phyloP scores from a whole-genome alignment of 2,888 invertebrate genomes.

The Aphodius sticticus region DNA sequence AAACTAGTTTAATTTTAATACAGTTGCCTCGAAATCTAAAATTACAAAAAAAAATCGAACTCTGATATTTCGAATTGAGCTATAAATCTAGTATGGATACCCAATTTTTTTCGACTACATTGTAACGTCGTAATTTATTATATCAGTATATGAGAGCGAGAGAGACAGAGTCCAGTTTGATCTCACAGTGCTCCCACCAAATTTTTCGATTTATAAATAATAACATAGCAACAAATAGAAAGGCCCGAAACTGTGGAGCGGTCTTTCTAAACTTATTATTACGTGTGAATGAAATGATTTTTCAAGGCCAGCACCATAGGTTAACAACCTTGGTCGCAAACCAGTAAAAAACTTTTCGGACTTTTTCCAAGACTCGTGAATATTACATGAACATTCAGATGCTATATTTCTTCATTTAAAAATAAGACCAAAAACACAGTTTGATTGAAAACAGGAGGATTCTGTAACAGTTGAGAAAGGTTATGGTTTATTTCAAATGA shows the following conservation, averaged over 20 bases:
- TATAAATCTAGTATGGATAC: not conserved
- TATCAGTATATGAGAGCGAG: not conserved
- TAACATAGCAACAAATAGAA: constrained; percentile 4
- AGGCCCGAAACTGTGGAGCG: not conserved
- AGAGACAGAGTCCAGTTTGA: not conserved
- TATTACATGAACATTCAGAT: not conserved
- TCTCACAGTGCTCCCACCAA: not conserved
- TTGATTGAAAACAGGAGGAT: no score
- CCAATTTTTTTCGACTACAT: not conserved
- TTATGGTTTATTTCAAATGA: not conserved
- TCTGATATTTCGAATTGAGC: not conserved
- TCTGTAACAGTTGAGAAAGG: not conserved
- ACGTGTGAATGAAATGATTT: constrained; percentile 48
- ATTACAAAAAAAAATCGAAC: not conserved
- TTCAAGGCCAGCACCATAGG: constrained; percentile 47
- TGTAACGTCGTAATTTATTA: not conserved
- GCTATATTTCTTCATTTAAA: no score
- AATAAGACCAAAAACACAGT: no score
- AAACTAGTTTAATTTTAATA: not conserved
- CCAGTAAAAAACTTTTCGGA: constrained; percentile 34
- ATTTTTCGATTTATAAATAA: not conserved
- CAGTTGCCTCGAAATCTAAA: not conserved
- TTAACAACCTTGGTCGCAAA: constrained; percentile 48
- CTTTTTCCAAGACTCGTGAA: not conserved
- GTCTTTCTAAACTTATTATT: constrained; percentile 17